Conservation (phyloP, 37 sponge, comb jelly and placozoan species). For the Dysidea cf. avara region DNA sequence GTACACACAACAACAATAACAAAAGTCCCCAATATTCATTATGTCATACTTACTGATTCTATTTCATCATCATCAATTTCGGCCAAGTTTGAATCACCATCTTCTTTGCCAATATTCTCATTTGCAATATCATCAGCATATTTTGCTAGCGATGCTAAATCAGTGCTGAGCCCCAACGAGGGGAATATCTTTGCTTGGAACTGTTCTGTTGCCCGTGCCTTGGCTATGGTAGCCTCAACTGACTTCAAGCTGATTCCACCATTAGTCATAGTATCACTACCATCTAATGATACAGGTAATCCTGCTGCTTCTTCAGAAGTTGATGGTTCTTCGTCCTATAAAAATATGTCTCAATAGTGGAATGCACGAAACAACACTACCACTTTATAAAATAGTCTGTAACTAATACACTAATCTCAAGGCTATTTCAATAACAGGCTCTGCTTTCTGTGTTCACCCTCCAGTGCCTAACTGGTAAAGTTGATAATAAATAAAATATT, state of each 20-base stretch:
- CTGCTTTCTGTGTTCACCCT: too few relatives aligned
- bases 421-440: too few relatives aligned
- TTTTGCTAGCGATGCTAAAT: constrained; percentile 44
- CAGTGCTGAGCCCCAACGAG: constrained; percentile 26
- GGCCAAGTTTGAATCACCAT: constrained; percentile 29
- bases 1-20: background rate
- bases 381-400: too few relatives aligned
- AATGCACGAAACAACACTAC: background rate
- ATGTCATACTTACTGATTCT: constrained; percentile 42
- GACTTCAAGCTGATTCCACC: constrained; percentile 53
- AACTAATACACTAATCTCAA: too few relatives aligned
- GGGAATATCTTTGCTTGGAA: constrained; percentile 20
- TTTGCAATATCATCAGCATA: constrained; percentile 25
- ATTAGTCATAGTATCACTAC: background rate
- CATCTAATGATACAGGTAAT: too few relatives aligned
- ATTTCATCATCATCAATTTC: constrained; percentile 88
- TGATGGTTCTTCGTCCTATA: background rate
- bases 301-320: too few relatives aligned
- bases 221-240: constrained; percentile 78
- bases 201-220: constrained; percentile 57
- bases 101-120: constrained; percentile 12
- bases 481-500: too few relatives aligned
- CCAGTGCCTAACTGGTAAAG: too few relatives aligned
- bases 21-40: background rate
- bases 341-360: background rate